Evolutionary conservation across 2,888 invertebrate genomes (phyloP).

Genomic region (Busseola fusca): DNA sequence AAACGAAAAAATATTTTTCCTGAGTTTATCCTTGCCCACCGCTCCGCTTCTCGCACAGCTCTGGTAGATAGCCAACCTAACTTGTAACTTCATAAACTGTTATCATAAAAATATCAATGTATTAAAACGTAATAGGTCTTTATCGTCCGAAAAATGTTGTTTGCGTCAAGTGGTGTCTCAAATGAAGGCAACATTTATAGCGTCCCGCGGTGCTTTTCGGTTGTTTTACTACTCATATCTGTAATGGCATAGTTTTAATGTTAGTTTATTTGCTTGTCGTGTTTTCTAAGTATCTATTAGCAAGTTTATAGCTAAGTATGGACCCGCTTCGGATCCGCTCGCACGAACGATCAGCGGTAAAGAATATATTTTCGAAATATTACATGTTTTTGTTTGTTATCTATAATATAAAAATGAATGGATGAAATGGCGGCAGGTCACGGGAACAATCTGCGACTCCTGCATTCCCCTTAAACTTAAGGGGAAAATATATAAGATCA

Average conservation of each 20-base stretch:
- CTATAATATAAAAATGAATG: too few species aligned
- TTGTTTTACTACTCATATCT: slow-evolving; percentile 61
- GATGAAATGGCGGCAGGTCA: too few species aligned
- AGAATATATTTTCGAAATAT: background rate
- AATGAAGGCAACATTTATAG: slow-evolving; percentile 58
- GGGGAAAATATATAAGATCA: too few species aligned
- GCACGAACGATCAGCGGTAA: slow-evolving; percentile 19
- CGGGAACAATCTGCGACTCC: too few species aligned
- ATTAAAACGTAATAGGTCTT: slow-evolving; percentile 63
- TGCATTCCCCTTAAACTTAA: too few species aligned
- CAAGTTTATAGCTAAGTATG: slow-evolving; percentile 46
- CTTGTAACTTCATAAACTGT: slow-evolving; percentile 51
- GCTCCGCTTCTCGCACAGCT: slow-evolving; percentile 11
- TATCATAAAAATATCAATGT: slow-evolving; percentile 64
- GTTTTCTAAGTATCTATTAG: slow-evolving; percentile 57
- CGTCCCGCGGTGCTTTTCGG: slow-evolving; percentile 61
- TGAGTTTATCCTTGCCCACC: slow-evolving; percentile 3
- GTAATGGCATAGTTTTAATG: slow-evolving; percentile 56
- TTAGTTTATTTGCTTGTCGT: slow-evolving; percentile 62
- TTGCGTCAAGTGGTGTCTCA: slow-evolving; percentile 58
- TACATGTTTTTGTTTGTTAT: too few species aligned
- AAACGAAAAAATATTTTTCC: background rate
- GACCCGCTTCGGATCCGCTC: slow-evolving; percentile 9
- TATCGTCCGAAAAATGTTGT: slow-evolving; percentile 58
- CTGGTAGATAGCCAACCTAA: background rate